These are phyloP conservation scores for Rhyzopertha dominica DNA, from an alignment of 1,140 invertebrate species.

Conservation along the genomic window DNA sequence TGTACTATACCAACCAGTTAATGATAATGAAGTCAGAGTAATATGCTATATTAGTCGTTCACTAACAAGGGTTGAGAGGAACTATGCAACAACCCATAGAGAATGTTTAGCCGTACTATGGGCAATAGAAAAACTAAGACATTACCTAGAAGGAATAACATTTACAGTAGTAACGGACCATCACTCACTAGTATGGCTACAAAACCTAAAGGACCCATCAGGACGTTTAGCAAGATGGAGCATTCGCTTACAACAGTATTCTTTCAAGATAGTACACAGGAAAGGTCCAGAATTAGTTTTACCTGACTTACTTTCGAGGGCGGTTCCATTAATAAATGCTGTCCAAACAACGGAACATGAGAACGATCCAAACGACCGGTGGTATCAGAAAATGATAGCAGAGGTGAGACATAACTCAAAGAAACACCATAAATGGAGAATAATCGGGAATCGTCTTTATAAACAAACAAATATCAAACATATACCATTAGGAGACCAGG, in stretches of 20 bases:
- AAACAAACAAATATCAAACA: too few relatives aligned
- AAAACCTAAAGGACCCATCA: conserved; percentile 31
- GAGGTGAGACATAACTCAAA: too few relatives aligned
- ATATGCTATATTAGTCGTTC: conserved; percentile 46
- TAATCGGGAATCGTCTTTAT: too few relatives aligned
- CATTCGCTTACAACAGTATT: conserved; percentile 17
- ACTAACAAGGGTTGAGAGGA: conserved; percentile 35
- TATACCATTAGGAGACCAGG: too few relatives aligned
- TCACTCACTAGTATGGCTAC: conserved; percentile 39
- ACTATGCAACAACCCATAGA: conserved; percentile 40
- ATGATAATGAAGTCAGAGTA: conserved; percentile 37
- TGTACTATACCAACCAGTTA: conserved; percentile 36
- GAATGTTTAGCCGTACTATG: conserved; percentile 46
- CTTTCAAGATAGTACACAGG: conserved; percentile 30
- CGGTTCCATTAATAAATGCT: too few relatives aligned
- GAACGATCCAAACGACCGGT: too few relatives aligned
- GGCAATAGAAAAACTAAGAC: conserved; percentile 35
- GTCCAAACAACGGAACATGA: too few relatives aligned
- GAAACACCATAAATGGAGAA: too few relatives aligned
- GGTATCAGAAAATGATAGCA: too few relatives aligned
- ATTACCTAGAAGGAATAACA: conserved; percentile 39
- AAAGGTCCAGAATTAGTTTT: too few relatives aligned
- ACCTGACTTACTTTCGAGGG: too few relatives aligned
- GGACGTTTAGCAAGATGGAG: conserved; percentile 22
- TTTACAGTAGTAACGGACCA: conserved; percentile 47